Evolutionary conservation across 2,797 vertebrate genomes (phyloP), one percentile per base, ranked within the genome.

Genomic region (Nasua narica): DNA sequence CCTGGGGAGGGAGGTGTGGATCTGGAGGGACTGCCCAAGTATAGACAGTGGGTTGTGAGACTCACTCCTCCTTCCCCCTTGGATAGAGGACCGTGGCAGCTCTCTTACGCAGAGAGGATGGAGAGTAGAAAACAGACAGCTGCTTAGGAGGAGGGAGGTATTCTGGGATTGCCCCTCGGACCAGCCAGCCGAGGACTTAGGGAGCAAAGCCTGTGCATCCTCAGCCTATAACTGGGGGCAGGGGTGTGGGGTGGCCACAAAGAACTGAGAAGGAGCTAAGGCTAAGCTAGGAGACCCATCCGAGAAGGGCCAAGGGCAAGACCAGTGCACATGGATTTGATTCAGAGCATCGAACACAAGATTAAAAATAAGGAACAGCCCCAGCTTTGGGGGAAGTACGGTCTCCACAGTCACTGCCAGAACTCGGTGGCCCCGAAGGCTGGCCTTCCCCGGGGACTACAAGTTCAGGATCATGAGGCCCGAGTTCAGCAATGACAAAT

Each of bases 131-230:
- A 50, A 81, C 16, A 9, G 83, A 50, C 48, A 23, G 35, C 13
- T 46, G 35, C 27, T 16, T 40, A 3, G 23, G 56, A 16, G 15
- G 29, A 69, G 1, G 9, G 35, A 25, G 56, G 21, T 8, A 60
- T 29, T n/a, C 27, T n/a, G 70, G 37, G 29, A 14, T 14, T 58
- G 40, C 23, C 18, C 27, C 58, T 85, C 4, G 14, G 86, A 13
- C 5, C 29, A 35, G 14, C 32, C 32, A 27, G 5, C 69, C 0
- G 0, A 76, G 21, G 15, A 74, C 78, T 27, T 10, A 11, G n/a
- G n/a, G 83, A 8, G 23, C 23, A 62, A 91, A n/a, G 5, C 4
- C 1, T 46, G 0, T 19, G 21, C 52, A 2, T 67, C 29, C 52
- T 86, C 56, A 52, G 40, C 29, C 11, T 19, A 0, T 32, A 29